Evolutionary conservation across 2,113 vertebrate genomes (phyloP).

Genomic region (Cricetomys ansorgei): DNA sequence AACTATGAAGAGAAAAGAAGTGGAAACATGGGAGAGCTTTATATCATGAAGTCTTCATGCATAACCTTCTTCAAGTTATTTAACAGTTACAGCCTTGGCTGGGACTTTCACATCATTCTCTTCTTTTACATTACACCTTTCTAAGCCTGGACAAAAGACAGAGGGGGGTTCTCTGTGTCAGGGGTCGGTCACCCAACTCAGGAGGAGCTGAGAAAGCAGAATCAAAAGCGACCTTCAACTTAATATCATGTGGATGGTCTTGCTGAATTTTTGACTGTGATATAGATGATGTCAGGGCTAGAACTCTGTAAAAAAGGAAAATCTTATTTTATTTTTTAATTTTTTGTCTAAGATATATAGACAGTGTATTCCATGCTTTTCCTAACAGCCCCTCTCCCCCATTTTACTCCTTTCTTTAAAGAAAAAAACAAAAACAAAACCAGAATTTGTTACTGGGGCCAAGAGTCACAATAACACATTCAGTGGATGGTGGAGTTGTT

Average conservation of each 20-base stretch:
- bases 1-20: constrained; percentile 46
- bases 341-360: not conserved
- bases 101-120: constrained; percentile 85
- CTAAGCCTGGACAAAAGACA: constrained; percentile 85
- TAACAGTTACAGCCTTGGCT: constrained; percentile 84
- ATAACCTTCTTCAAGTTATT: constrained; percentile 50
- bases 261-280: constrained; percentile 90
- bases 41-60: not conserved
- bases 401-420: not conserved
- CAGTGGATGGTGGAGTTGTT: not conserved
- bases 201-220: constrained; percentile 89
- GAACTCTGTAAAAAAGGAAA: constrained; percentile 58
- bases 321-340: not conserved
- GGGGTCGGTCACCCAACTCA: constrained; percentile 94
- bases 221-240: constrained; percentile 91
- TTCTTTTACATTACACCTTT: constrained; percentile 76
- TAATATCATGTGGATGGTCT: constrained; percentile 94
- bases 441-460: not conserved
- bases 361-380: not conserved
- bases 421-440: not conserved
- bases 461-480: not conserved
- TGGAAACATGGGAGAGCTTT: constrained; percentile 39
- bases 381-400: not conserved
- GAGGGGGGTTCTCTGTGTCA: constrained; percentile 88
- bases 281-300: constrained; percentile 75